Evolutionary conservation across 2,888 invertebrate genomes (phyloP).

Genomic region (Azorinus chamasolen): DNA sequence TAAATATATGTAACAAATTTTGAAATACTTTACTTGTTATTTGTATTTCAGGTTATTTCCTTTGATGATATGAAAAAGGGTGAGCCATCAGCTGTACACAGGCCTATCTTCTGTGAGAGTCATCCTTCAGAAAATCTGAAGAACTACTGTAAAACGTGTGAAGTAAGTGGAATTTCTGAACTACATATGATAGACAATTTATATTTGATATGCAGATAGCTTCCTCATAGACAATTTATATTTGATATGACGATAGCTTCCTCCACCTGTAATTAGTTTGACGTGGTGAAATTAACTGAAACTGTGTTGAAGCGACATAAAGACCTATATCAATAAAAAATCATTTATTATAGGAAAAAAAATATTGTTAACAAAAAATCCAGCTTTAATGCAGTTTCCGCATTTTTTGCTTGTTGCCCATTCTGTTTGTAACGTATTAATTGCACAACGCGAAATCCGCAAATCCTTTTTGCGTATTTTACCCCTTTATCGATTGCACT

Average conservation of each 20-base stretch:
- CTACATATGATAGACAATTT: too few species aligned
- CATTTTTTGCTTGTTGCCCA: too few species aligned
- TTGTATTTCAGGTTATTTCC: conserved; percentile 90
- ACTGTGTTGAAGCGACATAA: too few species aligned
- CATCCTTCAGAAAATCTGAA: conserved; percentile 95
- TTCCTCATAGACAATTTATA: background rate
- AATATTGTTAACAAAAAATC: background rate
- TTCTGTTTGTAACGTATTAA: background rate
- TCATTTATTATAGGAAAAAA: background rate
- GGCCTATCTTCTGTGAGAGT: conserved; percentile 94
- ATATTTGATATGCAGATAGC: too few species aligned
- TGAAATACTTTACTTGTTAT: too few species aligned
- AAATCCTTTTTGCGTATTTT: too few species aligned
- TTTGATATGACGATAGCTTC: background rate
- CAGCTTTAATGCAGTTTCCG: too few species aligned
- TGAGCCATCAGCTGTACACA: conserved; percentile 94
- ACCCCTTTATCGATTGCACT: too few species aligned
- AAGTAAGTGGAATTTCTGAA: conserved; percentile 87
- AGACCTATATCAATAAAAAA: too few species aligned
- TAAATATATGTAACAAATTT: too few species aligned
- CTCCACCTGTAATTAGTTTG: too few species aligned
- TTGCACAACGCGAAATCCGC: background rate
- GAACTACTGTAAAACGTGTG: conserved; percentile 95
- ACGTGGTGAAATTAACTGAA: too few species aligned
- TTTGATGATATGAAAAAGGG: conserved; percentile 94